Base-by-base conservation (phyloP, 2,113 vertebrate species). In the Sinocyclocheilus grahami region DNA sequence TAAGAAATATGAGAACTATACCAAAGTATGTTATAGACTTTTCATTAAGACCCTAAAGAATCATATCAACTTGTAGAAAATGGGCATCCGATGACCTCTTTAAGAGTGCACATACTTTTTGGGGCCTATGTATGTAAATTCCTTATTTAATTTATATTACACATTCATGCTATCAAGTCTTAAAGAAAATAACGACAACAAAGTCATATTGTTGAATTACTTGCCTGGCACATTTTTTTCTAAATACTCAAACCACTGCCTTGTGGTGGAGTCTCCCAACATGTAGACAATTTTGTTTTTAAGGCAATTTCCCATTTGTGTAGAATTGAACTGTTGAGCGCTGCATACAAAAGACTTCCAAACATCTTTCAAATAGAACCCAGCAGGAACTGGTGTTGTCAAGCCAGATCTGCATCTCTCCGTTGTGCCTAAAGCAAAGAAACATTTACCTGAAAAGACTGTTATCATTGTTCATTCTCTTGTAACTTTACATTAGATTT, bases 401-500 rank as follows among this genome's bases (percentile, higher is more conserved):
- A 85, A 5, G 2, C 58, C 83, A 51, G 55, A 18, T 65, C 72
- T 62, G 39, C 83, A 85, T 85, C 39, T 77, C 12, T 85, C 72
- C 12, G 14, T 85, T 62, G 14, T n/a, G 18, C 37, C 72, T 74
- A 60, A 37, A 24, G 51, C 5, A 30, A 39, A 53, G 5, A 24
- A 48, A 72, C 58, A 62, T n/a, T n/a, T n/a, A n/a, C 16, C 53
- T 58, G 53, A 58, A 58, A 58, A 58, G 53, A 58, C 16, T 58
- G 18, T 2, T 11, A 20, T 4, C 53, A 58, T 58, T 20, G 11
- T 58, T 58, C 53, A 58, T 58, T 58, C 18, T 6, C 16, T 58
- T 58, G 18, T 20, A 58, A 7, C 18, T 2, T 58, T 58, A 58
- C 16, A 58, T 18, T 58, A 20, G 51, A 53, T 51, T 16, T 16